Percentiles rank a stretch among this genome's conserved stretches.
Conservation (phyloP, 2,113 vertebrate species). For the Corydoras sp. region DNA sequence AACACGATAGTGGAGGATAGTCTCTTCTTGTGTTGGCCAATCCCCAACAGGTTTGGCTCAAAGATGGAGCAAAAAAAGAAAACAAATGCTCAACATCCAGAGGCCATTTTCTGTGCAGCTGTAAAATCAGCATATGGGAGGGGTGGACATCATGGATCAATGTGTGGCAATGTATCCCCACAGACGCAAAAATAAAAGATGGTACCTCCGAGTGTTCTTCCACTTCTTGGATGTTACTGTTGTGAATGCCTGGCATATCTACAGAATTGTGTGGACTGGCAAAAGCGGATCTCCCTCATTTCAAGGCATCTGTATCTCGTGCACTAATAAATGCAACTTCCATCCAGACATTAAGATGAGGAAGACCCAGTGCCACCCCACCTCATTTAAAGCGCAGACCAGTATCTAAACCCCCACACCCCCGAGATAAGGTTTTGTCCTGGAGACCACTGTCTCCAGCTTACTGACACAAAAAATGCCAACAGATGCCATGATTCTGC, state of each 20-base stretch:
- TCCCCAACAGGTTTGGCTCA: background rate
- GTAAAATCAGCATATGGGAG: constrained; percentile 13
- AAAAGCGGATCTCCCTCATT: constrained; percentile 28
- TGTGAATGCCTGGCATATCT: constrained; percentile 33
- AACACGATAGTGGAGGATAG: background rate
- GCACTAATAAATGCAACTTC: constrained; percentile 28
- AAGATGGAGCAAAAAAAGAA: background rate
- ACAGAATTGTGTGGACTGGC: constrained; percentile 13
- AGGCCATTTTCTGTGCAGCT: background rate
- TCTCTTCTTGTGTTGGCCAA: constrained; percentile 22
- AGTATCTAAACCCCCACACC: background rate
- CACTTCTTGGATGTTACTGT: background rate
- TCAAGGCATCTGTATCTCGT: constrained; percentile 31
- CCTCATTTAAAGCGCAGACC: constrained; percentile 3
- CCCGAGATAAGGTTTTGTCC: constrained; percentile 15
- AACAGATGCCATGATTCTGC: constrained; percentile 3
- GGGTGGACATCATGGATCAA: constrained; percentile 9
- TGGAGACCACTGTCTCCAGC: constrained; percentile 6
- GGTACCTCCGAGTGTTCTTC: background rate
- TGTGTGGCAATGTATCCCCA: constrained; percentile 3
- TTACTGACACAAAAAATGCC: constrained; percentile 29
- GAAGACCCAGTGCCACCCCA: constrained; percentile 24
- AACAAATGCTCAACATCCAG: constrained; percentile 1
- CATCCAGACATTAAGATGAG: constrained; percentile 25
- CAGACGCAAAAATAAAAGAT: background rate